Evolutionary conservation across 2,888 invertebrate genomes (phyloP).

Genomic region (Peribatodes rhomboidaria): DNA sequence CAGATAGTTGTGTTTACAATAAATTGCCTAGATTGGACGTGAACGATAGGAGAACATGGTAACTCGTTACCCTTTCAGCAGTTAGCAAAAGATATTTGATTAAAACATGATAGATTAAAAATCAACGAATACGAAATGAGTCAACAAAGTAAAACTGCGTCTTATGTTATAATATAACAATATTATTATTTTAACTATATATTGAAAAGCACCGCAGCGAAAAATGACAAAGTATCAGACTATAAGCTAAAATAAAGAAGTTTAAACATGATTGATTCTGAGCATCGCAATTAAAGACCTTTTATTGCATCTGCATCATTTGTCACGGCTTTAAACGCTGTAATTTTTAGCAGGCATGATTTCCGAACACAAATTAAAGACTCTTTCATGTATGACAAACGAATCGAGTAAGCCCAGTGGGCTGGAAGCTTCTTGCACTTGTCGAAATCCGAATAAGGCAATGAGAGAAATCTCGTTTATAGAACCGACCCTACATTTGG

Average conservation of each 20-base stretch:
- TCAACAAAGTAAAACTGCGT: too few species aligned
- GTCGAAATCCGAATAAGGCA: slow-evolving; percentile 60
- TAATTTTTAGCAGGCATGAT: slow-evolving; percentile 46
- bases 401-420: slow-evolving; percentile 34
- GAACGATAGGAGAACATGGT: slow-evolving; percentile 47
- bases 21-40: slow-evolving; percentile 54
- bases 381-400: slow-evolving; percentile 42
- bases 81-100: slow-evolving; percentile 31
- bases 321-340: slow-evolving; percentile 39
- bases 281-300: slow-evolving; percentile 35
- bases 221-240: slow-evolving; percentile 9
- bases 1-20: slow-evolving; percentile 42
- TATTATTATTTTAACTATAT: too few species aligned
- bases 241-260: slow-evolving; percentile 31
- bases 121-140: neutral
- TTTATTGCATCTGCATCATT: slow-evolving; percentile 32
- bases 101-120: slow-evolving; percentile 1
- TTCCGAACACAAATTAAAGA: slow-evolving; percentile 37
- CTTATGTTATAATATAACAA: too few species aligned
- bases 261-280: slow-evolving; percentile 33
- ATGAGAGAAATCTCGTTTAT: slow-evolving; percentile 68
- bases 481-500: slow-evolving; percentile 56
- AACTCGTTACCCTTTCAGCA: slow-evolving; percentile 47
- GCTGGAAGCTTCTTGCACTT: slow-evolving; percentile 47
- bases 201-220: too few species aligned